Evolutionary conservation across 2,888 invertebrate genomes (phyloP).

Genomic region (Mellilla xanthometata): DNA sequence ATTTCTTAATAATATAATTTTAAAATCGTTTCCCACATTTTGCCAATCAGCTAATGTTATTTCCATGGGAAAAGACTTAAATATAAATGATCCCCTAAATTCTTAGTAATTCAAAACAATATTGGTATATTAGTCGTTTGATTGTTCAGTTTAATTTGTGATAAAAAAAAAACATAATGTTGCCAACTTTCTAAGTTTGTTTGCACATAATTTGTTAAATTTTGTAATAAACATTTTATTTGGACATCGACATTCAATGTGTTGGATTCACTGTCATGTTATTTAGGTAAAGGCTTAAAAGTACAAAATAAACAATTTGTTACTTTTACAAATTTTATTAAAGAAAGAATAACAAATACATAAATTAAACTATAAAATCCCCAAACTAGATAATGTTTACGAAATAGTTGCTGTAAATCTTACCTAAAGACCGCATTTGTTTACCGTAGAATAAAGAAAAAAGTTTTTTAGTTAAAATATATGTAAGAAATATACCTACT

Average conservation of each 20-base stretch:
- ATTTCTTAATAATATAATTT: too few relatives aligned
- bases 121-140: slow-evolving; percentile 76
- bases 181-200: slow-evolving; percentile 80
- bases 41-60: too few relatives aligned
- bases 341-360: slow-evolving; percentile 76
- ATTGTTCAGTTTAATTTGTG: slow-evolving; percentile 72
- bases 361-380: slow-evolving; percentile 59
- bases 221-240: slow-evolving; percentile 78
- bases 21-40: too few relatives aligned
- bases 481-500: slow-evolving; percentile 38
- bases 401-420: slow-evolving; percentile 75
- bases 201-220: slow-evolving; percentile 80
- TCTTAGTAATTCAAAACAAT: too few relatives aligned
- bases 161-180: slow-evolving; percentile 73
- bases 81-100: too few relatives aligned
- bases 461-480: slow-evolving; percentile 60
- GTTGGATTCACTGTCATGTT: slow-evolving; percentile 78
- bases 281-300: slow-evolving; percentile 86
- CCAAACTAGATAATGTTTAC: slow-evolving; percentile 71
- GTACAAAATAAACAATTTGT: slow-evolving; percentile 86
- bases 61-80: too few relatives aligned
- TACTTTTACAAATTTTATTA: slow-evolving; percentile 89
- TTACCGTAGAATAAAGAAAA: slow-evolving; percentile 47
- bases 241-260: slow-evolving; percentile 70
- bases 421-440: slow-evolving; percentile 61